Base-by-base conservation (phyloP, 2,888 invertebrate genomes). In the Meteorus colon region DNA sequence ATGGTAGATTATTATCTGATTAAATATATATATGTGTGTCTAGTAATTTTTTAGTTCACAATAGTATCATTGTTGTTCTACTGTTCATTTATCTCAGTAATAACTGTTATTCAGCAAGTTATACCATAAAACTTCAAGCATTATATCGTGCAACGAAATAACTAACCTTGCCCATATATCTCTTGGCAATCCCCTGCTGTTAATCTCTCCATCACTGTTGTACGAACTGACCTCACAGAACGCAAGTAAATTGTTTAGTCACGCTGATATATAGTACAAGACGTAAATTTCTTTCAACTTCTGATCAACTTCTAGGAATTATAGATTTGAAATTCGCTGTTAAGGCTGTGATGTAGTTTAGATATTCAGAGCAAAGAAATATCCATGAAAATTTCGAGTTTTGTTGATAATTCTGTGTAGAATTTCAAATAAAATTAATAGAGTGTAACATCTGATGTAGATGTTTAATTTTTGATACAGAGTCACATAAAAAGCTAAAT, bases 51-150 rank as follows among this genome's bases (percentile, higher is more conserved):
- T 48, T 48, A 0, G n/a, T 48, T 48, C n/a, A 48, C 4, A 48
- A 48, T 16, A 48, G 4, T 48, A 48, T 48, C n/a, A n/a, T 48
- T 48, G 16, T 1, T n/a, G n/a, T 48, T 48, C n/a, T n/a, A 48
- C 48, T n/a, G n/a, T 48, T n/a, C n/a, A 48, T 48, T 48, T n/a
- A 48, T 48, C 5, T 5, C 4, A 48, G 48, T 48, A 48, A 48
- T 48, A 48, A n/a, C 48, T 48, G 48, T 48, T 48, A 48, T 48
- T 48, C 48, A 48, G n/a, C 48, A 48, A 48, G n/a, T 48, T 48
- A 4, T 48, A n/a, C 3, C 48, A 48, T 48, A 48, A 48, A 48
- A 48, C 48, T 48, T n/a, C 6, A n/a, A 48, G n/a, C 48, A n/a
- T 14, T 48, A 48, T 48, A 48, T 48, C 48, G 14, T 48, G n/a